These are phyloP conservation scores for Nomada goodeniana DNA, from an alignment of 2,888 invertebrate species.

Conservation along the genomic window DNA sequence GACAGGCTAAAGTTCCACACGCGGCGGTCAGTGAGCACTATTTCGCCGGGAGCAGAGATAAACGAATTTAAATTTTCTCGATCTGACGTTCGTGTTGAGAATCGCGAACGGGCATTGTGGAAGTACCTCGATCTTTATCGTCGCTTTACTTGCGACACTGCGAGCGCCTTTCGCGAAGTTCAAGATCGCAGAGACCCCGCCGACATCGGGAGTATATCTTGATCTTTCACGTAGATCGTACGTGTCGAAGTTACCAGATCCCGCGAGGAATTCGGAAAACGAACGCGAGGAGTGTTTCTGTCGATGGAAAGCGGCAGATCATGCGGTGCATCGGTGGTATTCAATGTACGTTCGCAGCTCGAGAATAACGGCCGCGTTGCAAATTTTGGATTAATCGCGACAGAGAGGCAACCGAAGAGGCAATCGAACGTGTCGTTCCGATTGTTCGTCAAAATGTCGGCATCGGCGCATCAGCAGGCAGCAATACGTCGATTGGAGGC, in stretches of 20 bases:
- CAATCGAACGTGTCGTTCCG: neutral
- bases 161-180: neutral
- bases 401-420: neutral
- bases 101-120: neutral
- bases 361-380: neutral
- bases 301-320: conserved; percentile 11
- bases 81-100: neutral
- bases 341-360: neutral
- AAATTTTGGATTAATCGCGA: neutral
- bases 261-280: neutral
- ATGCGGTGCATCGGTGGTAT: conserved; percentile 19
- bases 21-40: conserved; percentile 2
- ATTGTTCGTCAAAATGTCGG: conserved; percentile 60
- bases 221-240: neutral
- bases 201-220: no score
- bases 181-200: neutral
- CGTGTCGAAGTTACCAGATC: neutral
- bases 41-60: neutral
- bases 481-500: conserved; percentile 90
- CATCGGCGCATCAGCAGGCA: conserved; percentile 86
- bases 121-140: neutral
- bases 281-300: neutral
- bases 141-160: neutral
- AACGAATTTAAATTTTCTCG: neutral
- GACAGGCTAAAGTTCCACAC: neutral